Evolutionary conservation across 2,113 vertebrate genomes (phyloP).

Genomic region (Nothocercus nigrocapillus): DNA sequence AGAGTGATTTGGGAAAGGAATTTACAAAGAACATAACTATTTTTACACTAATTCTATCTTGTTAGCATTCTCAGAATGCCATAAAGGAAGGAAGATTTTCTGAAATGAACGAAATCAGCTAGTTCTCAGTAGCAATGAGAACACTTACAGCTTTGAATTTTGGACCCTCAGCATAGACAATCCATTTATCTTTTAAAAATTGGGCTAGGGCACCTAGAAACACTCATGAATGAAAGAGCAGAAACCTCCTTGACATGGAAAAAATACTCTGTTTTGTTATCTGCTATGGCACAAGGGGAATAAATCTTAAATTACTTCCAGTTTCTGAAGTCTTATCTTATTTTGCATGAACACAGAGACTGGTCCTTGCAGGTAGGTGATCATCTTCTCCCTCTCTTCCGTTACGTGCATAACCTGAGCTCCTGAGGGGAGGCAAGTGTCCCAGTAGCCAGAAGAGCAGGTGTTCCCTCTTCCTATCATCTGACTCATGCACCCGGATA

Average conservation of each 20-base stretch:
- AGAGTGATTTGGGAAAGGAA: background rate
- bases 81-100: background rate
- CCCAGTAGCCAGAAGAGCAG: background rate
- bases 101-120: background rate
- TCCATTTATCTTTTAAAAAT: accelerated
- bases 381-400: background rate
- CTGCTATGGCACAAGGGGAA: background rate
- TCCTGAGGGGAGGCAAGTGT: accelerated
- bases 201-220: background rate
- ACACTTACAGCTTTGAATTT: background rate
- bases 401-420: background rate
- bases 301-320: background rate
- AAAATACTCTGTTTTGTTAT: background rate
- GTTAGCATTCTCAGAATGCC: background rate
- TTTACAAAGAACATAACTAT: background rate
- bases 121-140: background rate
- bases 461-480: background rate
- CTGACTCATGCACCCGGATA: accelerated
- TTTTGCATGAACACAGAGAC: background rate
- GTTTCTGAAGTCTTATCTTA: background rate
- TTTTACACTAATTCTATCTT: background rate
- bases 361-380: background rate
- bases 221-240: background rate
- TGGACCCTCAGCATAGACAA: background rate
- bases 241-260: background rate